Base-by-base conservation (phyloP, 2,888 invertebrate species). In the Xestia sexstrigata region DNA sequence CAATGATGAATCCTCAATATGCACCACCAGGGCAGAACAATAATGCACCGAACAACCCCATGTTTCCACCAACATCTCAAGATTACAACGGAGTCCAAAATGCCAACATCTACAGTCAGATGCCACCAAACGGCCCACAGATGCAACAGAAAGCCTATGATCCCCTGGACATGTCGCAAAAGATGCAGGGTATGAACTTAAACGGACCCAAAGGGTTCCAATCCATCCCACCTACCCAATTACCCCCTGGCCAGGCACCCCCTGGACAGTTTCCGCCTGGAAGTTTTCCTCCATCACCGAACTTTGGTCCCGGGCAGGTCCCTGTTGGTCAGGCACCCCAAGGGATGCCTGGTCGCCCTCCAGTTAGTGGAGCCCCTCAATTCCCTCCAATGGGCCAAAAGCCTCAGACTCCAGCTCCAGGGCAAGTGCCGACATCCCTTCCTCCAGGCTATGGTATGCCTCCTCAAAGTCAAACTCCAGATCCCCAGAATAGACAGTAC, bases 1-100 rank as follows among this genome's bases (percentile, higher is more conserved):
- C 88, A 76, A 95, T 95, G 95, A 97, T 97, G 97, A 97, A 97
- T 89, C 96, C 97, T 71, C 96, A 97, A 83, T 97, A 95, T 86
- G 92, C 94, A 81, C 95, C 96, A 39, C 96, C 96, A 47, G 97
- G 97, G 76, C 95, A 95, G 86, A 96, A 96, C 81, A 97, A 97
- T 81, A 96, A 96, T 88, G 91, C 94, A 79, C 96, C 96, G 62
- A 92, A 72, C 75, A 96, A 96, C 85, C 95, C 96, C 0, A 87
- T 95, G 75, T 95, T 90, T 87, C 95, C 95, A 23, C 94, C 95
- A 17, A 88, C 91, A 8, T 93, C 95, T 4, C 95, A 96, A 89
- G 96, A 96, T 77, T 94, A 88, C 81, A 96, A 96, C 52, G 96
- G 96, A 70, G 91, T 95, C 55, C 95, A 94, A 74, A 96, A 96